A percentile compares a stretch with the other conserved stretches of the same genome.
Evolutionary conservation across 2,113 vertebrate genomes (phyloP).

Genomic region (Ammodytes marinus): DNA sequence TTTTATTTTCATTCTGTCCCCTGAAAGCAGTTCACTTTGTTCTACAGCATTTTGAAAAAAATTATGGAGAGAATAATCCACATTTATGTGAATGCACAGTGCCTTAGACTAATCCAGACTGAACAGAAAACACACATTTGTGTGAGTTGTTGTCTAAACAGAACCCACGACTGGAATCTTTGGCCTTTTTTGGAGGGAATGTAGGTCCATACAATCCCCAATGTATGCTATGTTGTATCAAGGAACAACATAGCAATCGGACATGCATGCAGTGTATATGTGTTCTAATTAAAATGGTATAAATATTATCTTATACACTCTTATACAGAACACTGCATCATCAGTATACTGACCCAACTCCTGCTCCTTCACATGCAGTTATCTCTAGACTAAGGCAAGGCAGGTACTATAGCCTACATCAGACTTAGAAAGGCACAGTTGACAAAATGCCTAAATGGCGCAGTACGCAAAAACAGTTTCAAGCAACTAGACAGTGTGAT

Average conservation of each 20-base stretch:
- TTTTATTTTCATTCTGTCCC: background rate
- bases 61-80: background rate
- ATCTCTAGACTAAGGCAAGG: background rate
- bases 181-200: background rate
- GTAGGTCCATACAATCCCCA: background rate
- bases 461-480: background rate
- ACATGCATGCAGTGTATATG: no score
- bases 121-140: background rate
- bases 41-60: background rate
- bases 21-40: background rate
- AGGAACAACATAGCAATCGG: background rate
- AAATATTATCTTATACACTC: background rate
- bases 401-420: background rate
- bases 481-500: background rate
- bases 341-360: background rate
- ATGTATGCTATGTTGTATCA: background rate
- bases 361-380: background rate
- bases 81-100: background rate
- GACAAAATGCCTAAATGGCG: background rate
- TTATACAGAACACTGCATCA: background rate
- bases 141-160: slow-evolving; percentile 1
- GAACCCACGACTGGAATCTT: background rate
- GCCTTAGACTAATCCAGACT: background rate
- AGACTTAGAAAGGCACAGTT: background rate
- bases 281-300: background rate